phyloP scores from a whole-genome alignment of 1,140 invertebrate species.

The Diabrotica virgifera region DNA sequence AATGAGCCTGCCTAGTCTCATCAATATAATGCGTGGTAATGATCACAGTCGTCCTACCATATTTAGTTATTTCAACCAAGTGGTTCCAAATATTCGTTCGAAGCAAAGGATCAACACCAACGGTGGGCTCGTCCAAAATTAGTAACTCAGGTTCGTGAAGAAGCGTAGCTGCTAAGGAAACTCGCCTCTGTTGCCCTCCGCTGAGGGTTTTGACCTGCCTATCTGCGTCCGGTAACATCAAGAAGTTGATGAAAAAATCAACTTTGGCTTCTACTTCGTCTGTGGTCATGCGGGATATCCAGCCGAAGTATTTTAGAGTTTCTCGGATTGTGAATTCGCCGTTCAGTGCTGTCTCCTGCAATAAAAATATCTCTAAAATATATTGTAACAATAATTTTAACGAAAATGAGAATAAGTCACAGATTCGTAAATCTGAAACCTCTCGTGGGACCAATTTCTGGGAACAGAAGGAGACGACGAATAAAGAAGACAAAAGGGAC shows the following conservation, averaged over 20 bases:
- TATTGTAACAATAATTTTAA: too few relatives aligned
- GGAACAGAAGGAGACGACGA: too few relatives aligned
- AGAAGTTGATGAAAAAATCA: conserved; percentile 77
- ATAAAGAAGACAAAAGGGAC: too few relatives aligned
- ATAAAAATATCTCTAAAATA: neutral
- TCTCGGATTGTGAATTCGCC: conserved; percentile 88
- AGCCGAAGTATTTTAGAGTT: conserved; percentile 88
- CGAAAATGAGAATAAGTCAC: too few relatives aligned
- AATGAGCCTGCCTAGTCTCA: conserved; percentile 86
- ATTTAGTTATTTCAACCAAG: conserved; percentile 82
- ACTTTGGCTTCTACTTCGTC: conserved; percentile 71
- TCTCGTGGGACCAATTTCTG: too few relatives aligned
- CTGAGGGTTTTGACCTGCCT: conserved; percentile 72
- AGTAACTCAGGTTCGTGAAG: conserved; percentile 86
- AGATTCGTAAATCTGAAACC: too few relatives aligned
- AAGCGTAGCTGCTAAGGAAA: conserved; percentile 83
- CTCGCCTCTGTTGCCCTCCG: conserved; percentile 85
- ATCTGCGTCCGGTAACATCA: conserved; percentile 65
- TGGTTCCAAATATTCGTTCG: conserved; percentile 95
- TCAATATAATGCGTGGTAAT: conserved; percentile 98
- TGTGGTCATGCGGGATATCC: conserved; percentile 77
- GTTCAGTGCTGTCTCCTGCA: conserved; percentile 84
- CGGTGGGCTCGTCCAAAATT: conserved; percentile 92
- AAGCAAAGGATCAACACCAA: conserved; percentile 91
- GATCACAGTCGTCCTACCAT: conserved; percentile 87